phyloP scores from a whole-genome alignment of 2,113 vertebrate genomes.

The Ammospiza caudacuta region DNA sequence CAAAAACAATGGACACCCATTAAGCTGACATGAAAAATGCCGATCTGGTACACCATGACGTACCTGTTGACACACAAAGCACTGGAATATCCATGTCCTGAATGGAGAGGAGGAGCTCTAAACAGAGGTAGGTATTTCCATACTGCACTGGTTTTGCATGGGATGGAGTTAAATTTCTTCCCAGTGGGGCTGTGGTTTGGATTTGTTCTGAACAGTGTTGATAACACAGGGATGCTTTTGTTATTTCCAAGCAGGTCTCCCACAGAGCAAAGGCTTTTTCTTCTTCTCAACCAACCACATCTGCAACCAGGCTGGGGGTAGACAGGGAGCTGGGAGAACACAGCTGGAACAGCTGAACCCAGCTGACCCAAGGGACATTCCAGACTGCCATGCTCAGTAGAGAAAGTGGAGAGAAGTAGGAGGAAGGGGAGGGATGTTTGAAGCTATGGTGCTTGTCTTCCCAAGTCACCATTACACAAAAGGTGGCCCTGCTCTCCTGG shows the following conservation, averaged over 20 bases:
- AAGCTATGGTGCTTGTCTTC: accelerated
- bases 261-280: background rate
- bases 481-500: background rate
- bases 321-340: background rate
- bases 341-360: background rate
- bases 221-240: background rate
- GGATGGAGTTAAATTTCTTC: background rate
- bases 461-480: accelerated
- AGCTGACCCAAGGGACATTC: background rate
- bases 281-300: background rate
- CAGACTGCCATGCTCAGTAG: background rate
- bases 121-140: background rate
- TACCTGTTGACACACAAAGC: background rate
- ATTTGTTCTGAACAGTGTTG: background rate
- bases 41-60: background rate
- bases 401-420: background rate
- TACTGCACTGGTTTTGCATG: background rate
- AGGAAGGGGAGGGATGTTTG: accelerated
- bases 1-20: background rate
- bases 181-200: background rate
- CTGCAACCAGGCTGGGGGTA: accelerated
- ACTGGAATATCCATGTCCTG: background rate
- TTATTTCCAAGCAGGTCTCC: background rate
- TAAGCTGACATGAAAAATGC: background rate
- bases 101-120: background rate